These are phyloP conservation scores for Linurgus olivaceus DNA, from an alignment of 2,797 vertebrate species.

Conservation along the genomic window DNA sequence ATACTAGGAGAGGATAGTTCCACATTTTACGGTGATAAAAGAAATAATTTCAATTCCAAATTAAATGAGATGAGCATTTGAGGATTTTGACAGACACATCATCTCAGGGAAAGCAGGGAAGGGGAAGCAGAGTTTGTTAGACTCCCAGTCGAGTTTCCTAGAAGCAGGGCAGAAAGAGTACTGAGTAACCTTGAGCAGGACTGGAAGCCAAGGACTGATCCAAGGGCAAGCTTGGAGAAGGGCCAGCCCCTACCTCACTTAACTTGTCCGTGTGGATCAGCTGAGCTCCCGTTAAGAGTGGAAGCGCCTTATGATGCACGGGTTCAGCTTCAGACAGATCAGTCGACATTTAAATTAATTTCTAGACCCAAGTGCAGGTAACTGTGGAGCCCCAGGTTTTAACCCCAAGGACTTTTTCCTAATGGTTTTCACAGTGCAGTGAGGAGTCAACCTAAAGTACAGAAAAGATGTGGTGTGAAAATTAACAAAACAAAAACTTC, in stretches of 20 bases:
- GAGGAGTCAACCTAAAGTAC: conserved; percentile 80
- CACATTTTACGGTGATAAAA: background rate
- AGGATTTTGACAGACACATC: background rate
- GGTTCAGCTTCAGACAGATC: conserved; percentile 81
- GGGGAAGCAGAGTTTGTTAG: conserved; percentile 39
- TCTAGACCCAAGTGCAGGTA: conserved; percentile 76
- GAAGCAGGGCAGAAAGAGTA: conserved; percentile 37
- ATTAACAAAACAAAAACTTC: conserved; percentile 70
- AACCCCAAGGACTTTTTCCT: conserved; percentile 80
- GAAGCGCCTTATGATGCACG: conserved; percentile 80
- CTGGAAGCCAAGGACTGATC: conserved; percentile 73
- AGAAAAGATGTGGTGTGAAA: conserved; percentile 80
- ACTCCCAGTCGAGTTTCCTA: conserved; percentile 30
- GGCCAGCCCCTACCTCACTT: conserved; percentile 81
- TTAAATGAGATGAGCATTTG: conserved; percentile 2
- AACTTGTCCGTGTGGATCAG: conserved; percentile 80
- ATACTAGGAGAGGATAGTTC: background rate
- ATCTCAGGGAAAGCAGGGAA: conserved; percentile 8
- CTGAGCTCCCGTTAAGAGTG: conserved; percentile 81
- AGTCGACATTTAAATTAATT: conserved; percentile 80
- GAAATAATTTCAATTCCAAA: background rate
- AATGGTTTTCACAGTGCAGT: conserved; percentile 77
- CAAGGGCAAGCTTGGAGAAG: conserved; percentile 76
- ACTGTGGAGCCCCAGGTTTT: conserved; percentile 79
- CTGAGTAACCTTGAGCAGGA: conserved; percentile 54